phyloP scores from a whole-genome alignment of 2,113 vertebrate genomes.

The Dipodomys stephensi region DNA sequence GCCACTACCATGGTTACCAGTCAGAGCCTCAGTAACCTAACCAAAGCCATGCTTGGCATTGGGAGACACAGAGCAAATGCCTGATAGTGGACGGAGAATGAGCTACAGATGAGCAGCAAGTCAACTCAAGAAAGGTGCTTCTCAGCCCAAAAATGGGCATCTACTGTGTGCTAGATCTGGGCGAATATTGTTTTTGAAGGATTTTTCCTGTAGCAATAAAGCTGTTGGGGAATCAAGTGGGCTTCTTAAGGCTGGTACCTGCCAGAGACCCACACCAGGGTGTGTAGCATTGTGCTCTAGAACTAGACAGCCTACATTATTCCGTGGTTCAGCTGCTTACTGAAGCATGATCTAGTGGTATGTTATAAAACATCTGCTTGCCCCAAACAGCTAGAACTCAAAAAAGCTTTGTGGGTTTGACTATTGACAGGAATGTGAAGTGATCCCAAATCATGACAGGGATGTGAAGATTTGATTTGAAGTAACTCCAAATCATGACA shows the following conservation, averaged over 20 bases:
- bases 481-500: neutral
- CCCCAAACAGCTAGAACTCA: neutral
- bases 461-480: too few relatives aligned
- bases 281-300: neutral
- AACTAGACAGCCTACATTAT: neutral
- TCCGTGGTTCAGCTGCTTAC: neutral
- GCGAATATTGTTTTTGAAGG: neutral
- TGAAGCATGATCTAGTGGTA: neutral
- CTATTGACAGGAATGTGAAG: too few relatives aligned
- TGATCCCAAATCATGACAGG: neutral
- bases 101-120: neutral
- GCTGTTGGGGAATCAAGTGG: neutral
- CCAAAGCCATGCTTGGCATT: too few relatives aligned
- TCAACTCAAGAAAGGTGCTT: neutral
- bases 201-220: neutral
- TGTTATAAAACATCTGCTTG: too few relatives aligned
- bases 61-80: too few relatives aligned
- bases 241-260: too few relatives aligned
- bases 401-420: neutral
- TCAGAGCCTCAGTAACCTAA: too few relatives aligned
- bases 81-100: neutral
- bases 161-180: too few relatives aligned
- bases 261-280: neutral
- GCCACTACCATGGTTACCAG: too few relatives aligned
- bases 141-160: neutral